A percentile compares a stretch with the other conserved stretches of the same genome.
Evolutionary conservation across 2,797 vertebrate genomes (phyloP).

Genomic region (Brachymystax lenok): DNA sequence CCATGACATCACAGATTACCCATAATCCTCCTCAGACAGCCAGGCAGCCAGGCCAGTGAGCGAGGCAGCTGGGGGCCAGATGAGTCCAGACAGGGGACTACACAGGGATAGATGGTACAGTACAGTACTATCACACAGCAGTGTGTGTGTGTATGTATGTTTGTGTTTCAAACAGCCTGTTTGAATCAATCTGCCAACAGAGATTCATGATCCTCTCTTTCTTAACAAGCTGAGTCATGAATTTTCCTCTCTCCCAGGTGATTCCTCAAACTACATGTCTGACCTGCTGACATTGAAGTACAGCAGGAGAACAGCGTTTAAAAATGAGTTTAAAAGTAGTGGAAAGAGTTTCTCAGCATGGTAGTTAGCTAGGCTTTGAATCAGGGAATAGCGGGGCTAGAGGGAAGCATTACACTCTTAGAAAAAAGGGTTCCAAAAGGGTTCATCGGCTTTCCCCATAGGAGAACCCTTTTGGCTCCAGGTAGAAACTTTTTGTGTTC

Average conservation of each 20-base stretch:
- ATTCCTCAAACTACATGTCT: constrained; percentile 36
- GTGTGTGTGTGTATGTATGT: background rate
- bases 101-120: constrained; percentile 21
- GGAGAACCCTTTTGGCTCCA: no score
- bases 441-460: no score
- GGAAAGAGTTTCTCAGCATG: background rate
- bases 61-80: constrained; percentile 61
- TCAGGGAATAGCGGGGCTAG: background rate
- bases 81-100: constrained; percentile 33
- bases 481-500: no score
- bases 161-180: constrained; percentile 35
- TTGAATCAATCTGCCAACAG: constrained; percentile 50
- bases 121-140: constrained; percentile 28
- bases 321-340: background rate
- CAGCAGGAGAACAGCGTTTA: constrained; percentile 11
- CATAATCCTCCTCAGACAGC: constrained; percentile 21
- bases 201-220: constrained; percentile 48
- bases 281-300: constrained; percentile 31
- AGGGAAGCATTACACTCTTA: background rate
- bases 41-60: constrained; percentile 3
- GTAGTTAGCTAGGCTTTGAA: background rate
- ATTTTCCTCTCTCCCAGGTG: constrained; percentile 44
- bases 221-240: constrained; percentile 44
- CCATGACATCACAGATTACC: constrained; percentile 16
- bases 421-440: no score